Conservation (phyloP, 1,140 invertebrate species). For the Sitophilus oryzae region DNA sequence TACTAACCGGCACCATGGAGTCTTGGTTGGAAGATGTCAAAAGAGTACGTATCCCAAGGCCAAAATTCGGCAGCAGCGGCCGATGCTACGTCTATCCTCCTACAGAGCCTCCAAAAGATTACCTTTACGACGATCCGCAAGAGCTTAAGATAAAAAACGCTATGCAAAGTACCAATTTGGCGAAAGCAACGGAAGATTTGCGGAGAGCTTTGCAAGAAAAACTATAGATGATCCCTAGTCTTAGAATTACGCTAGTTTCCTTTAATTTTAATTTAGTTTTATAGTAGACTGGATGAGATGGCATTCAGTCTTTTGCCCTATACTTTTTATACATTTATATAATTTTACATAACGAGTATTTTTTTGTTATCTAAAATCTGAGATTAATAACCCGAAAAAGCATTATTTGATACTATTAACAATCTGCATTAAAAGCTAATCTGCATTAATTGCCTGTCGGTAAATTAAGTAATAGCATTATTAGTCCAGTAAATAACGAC, state of each 20-base stretch:
- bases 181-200: constrained; percentile 67
- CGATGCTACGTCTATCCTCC: constrained; percentile 45
- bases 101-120: constrained; percentile 61
- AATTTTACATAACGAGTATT: no score
- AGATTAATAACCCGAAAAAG: no score
- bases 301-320: no score
- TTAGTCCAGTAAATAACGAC: no score
- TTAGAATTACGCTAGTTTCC: no score
- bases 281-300: no score
- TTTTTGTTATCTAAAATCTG: no score
- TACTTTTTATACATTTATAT: no score
- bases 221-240: constrained; percentile 6
- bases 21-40: constrained; percentile 77
- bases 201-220: constrained; percentile 56
- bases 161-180: constrained; percentile 49
- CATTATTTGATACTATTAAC: no score
- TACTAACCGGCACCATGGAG: constrained; percentile 58
- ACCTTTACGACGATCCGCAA: constrained; percentile 49
- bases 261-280: not conserved
- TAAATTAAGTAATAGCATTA: no score
- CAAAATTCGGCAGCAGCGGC: constrained; percentile 63
- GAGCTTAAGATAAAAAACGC: constrained; percentile 44
- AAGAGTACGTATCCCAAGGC: constrained; percentile 71
- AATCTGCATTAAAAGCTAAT: no score
- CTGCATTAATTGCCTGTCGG: no score